Base-by-base conservation (phyloP, 2,888 invertebrate genomes). In the Eupithecia centaureata region DNA sequence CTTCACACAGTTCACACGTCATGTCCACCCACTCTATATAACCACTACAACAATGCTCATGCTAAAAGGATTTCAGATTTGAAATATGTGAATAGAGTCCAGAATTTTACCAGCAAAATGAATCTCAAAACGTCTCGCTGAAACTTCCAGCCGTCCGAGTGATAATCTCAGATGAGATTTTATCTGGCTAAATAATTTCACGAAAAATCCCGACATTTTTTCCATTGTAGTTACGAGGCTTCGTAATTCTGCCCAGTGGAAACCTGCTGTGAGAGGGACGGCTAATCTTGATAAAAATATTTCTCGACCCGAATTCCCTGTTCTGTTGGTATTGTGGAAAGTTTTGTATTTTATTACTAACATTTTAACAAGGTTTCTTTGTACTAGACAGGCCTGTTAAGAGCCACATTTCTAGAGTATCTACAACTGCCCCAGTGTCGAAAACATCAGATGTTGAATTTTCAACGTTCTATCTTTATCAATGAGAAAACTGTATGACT, bases 231-330 rank as follows among this genome's bases (percentile, higher is more conserved):
- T 30, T 42, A 22, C 64, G 42, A 59, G 58, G 63, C 57, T 63
- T 63, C 58, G 64, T 64, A 64, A 64, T 64, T 58, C 57, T 52
- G 52, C 28, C 33, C 51, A 33, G 30, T 42, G 27, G 58, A 47
- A 51, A 57, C 32, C 57, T 57, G 18, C 56, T 58, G 28, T 32
- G 32, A 32, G 32, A 57, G 57, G 35, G 70, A 70, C 63, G 30
- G 60, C 63, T 70, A 63, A 70, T 70, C 66, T 70, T 66, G 69
- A 63, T 66, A 63, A 66, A 63, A 66, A 66, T 66, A 66, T 63
- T 69, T 61, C 66, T 63, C 63, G 66, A 58, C 61, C 61, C 63
- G 35, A 66, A 65, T 68, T 65, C 68, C 28, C 30, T 38, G 22
- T n/a, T 25, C 56, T 57, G 56, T 32, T 47, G 18, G 10, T 47